Conservation (phyloP, 2,113 vertebrate genomes). For the Otocyon megalotis region DNA sequence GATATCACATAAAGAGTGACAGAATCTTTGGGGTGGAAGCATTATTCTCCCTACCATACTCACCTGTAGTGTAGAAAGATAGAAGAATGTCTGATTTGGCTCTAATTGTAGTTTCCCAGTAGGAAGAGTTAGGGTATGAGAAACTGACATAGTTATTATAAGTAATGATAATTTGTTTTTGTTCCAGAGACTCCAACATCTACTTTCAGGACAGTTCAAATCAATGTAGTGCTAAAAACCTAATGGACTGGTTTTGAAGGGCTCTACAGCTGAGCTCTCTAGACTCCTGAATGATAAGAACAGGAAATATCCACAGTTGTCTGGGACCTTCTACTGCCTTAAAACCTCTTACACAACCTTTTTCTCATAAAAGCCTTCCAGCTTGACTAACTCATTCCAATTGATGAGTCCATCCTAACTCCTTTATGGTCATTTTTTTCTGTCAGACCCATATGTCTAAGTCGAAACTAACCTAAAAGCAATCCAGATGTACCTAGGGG, state of each 20-base stretch:
- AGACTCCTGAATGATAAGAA: not conserved
- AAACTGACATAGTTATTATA: not conserved
- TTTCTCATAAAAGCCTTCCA: not conserved
- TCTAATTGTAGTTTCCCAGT: not conserved
- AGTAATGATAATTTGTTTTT: not conserved
- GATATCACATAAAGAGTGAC: not conserved
- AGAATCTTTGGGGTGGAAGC: not conserved
- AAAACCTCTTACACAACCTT: not conserved
- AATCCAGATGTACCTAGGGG: not conserved
- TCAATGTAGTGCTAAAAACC: not conserved
- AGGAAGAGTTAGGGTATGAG: not conserved
- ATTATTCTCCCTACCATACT: not conserved
- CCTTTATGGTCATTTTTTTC: not conserved
- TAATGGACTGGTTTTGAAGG: slow-evolving; percentile 6
- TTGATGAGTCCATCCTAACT: not conserved
- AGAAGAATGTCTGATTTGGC: not conserved
- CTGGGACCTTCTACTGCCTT: not conserved
- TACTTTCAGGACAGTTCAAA: not conserved
- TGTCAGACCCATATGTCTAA: not conserved
- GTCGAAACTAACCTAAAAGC: not conserved
- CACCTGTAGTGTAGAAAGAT: not conserved
- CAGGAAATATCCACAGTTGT: not conserved
- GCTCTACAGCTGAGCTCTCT: not conserved
- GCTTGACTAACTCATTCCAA: not conserved
- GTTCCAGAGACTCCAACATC: not conserved